These are phyloP conservation scores for Pentalonia nigronervosa DNA, from an alignment of 1,140 invertebrate species.

Conservation along the genomic window DNA sequence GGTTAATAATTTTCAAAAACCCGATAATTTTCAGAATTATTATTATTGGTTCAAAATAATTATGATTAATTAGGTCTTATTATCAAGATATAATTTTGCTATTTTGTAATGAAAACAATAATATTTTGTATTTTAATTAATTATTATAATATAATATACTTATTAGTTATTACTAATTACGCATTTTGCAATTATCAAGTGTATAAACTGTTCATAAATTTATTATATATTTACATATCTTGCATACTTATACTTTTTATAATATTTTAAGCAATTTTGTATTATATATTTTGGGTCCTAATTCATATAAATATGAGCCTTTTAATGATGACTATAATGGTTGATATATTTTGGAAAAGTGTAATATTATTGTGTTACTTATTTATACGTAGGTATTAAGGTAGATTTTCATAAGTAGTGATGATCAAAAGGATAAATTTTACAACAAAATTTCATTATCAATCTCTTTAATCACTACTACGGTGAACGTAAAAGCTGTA, in stretches of 20 bases:
- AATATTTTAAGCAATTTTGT: not conserved
- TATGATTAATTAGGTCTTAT: not conserved
- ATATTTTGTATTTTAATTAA: not conserved
- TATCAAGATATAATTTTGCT: not conserved
- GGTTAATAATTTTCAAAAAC: too few species aligned
- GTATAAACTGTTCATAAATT: not conserved
- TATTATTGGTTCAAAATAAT: too few species aligned
- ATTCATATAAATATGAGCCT: not conserved
- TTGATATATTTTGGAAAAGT: not conserved
- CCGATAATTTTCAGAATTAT: too few species aligned
- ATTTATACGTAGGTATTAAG: not conserved
- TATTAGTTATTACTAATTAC: not conserved
- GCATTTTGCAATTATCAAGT: not conserved
- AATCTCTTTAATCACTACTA: too few species aligned
- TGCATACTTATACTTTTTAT: not conserved
- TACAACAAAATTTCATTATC: not conserved
- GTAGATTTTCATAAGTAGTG: not conserved
- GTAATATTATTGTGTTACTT: not conserved
- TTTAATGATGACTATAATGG: too few species aligned
- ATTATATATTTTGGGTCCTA: not conserved
- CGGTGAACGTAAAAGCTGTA: too few species aligned
- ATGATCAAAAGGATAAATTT: not conserved
- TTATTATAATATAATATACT: too few species aligned
- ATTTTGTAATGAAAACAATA: not conserved
- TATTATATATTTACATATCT: not conserved